A percentile compares a stretch with the other conserved stretches of the same genome.
Evolutionary conservation across 2,888 invertebrate genomes (phyloP).

Genomic region (Steromphala cineraria): DNA sequence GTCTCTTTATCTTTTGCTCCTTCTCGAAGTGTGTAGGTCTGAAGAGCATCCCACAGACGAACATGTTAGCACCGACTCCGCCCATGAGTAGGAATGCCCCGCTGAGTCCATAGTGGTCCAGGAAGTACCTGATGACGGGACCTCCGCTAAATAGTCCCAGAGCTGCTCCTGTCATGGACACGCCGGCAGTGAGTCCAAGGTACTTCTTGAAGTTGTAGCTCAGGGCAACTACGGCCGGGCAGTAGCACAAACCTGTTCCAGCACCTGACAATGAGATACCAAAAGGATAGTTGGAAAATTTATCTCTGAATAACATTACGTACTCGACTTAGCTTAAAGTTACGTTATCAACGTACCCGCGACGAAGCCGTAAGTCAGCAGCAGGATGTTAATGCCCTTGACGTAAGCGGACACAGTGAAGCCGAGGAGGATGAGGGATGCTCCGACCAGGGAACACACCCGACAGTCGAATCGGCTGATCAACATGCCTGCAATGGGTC

Average conservation of each 20-base stretch:
- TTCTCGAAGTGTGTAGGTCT: not conserved
- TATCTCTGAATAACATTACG: no score
- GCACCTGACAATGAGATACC: not conserved
- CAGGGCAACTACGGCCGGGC: not conserved
- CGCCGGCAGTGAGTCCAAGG: not conserved
- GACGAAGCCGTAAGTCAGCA: constrained; percentile 8
- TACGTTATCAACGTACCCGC: not conserved
- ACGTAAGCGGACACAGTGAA: constrained; percentile 13
- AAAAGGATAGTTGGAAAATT: not conserved
- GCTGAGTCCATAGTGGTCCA: constrained; percentile 16
- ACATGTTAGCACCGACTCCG: constrained; percentile 7
- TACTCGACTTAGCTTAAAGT: not conserved
- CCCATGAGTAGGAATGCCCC: constrained; percentile 22
- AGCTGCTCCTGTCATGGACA: not conserved
- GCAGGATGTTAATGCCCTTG: not conserved
- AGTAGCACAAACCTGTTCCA: not conserved
- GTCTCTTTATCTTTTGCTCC: not conserved
- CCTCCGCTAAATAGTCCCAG: constrained; percentile 1
- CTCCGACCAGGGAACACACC: not conserved
- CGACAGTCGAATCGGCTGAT: not conserved
- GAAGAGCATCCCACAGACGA: not conserved
- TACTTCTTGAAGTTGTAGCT: constrained; percentile 12
- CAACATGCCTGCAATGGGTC: constrained; percentile 1
- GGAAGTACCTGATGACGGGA: not conserved
- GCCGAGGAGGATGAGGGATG: not conserved